A percentile compares a stretch with the other conserved stretches of the same genome.
These are phyloP conservation scores for Serranus cabrilla DNA, from an alignment of 2,797 vertebrate species.

Conservation along the genomic window DNA sequence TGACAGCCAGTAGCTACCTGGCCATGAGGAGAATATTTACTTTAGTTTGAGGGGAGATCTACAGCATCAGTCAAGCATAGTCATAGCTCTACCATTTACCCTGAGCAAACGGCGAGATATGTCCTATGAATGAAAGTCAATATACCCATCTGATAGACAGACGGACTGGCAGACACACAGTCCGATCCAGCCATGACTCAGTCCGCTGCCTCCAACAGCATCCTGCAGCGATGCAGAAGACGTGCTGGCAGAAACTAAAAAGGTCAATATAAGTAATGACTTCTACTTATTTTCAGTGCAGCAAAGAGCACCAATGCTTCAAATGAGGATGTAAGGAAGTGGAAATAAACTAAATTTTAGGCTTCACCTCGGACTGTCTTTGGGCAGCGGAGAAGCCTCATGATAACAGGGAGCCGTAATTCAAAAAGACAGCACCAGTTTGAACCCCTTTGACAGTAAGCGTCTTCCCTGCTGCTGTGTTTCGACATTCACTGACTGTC, in stretches of 20 bases:
- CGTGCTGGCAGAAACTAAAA: conserved; percentile 49
- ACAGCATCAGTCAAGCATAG: conserved; percentile 69
- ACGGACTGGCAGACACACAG: conserved; percentile 36
- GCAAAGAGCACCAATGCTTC: conserved; percentile 24
- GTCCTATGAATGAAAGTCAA: conserved; percentile 74
- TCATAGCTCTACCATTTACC: conserved; percentile 75
- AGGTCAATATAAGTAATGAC: conserved; percentile 54
- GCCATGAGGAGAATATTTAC: conserved; percentile 61
- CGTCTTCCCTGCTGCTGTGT: conserved; percentile 2
- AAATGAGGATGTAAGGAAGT: conserved; percentile 37
- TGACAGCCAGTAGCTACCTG: conserved; percentile 56
- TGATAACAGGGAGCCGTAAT: conserved; percentile 19
- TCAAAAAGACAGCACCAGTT: conserved; percentile 29
- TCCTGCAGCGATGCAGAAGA: conserved; percentile 49
- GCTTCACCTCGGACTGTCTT: conserved; percentile 7
- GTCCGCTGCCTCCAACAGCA: conserved; percentile 43
- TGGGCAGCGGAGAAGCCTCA: neutral
- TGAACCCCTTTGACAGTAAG: conserved; percentile 26
- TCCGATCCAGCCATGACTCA: conserved; percentile 56
- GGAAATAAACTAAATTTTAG: conserved; percentile 36
- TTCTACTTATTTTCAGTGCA: conserved; percentile 41
- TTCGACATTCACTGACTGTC: conserved; percentile 9
- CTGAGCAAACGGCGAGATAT: conserved; percentile 67
- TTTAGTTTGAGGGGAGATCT: conserved; percentile 58
- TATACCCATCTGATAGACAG: conserved; percentile 55